Conservation (phyloP, 1,140 invertebrate species). For the Adoxophyes honmai region DNA sequence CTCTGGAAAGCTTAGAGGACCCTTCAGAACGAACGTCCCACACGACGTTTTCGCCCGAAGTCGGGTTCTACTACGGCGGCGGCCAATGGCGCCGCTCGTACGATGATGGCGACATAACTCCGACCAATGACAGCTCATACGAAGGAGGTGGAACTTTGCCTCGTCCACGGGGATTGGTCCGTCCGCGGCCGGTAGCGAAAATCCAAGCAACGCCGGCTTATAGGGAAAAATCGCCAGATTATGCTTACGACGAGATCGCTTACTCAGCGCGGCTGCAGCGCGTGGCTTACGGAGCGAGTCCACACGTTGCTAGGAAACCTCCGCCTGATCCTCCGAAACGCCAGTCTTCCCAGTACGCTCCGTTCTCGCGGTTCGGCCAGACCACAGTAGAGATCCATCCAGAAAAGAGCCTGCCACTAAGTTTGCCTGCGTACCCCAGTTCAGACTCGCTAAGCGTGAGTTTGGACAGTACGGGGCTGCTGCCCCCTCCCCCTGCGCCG, state of each 20-base stretch:
- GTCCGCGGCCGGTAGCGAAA: constrained; percentile 91
- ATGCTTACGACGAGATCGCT: constrained; percentile 72
- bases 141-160: constrained; percentile 90
- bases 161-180: constrained; percentile 87
- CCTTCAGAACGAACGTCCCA: constrained; percentile 80
- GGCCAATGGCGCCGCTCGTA: constrained; percentile 88
- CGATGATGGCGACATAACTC: constrained; percentile 93
- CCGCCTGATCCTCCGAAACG: constrained; percentile 93
- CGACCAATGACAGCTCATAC: constrained; percentile 87
- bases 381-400: constrained; percentile 83
- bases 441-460: constrained; percentile 79
- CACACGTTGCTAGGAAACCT: constrained; percentile 82
- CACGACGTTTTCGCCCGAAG: constrained; percentile 79
- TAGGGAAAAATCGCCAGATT: constrained; percentile 77
- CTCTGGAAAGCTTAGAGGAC: constrained; percentile 89
- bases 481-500: constrained; percentile 79
- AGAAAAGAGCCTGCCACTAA: constrained; percentile 77
- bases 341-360: constrained; percentile 79
- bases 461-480: constrained; percentile 77
- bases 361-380: constrained; percentile 75
- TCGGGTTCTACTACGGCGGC: constrained; percentile 74
- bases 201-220: constrained; percentile 82
- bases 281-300: constrained; percentile 76
- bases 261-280: constrained; percentile 68
- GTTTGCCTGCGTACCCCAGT: constrained; percentile 79